Conservation (phyloP, 2,888 invertebrate species). For the Hyles lineata region DNA sequence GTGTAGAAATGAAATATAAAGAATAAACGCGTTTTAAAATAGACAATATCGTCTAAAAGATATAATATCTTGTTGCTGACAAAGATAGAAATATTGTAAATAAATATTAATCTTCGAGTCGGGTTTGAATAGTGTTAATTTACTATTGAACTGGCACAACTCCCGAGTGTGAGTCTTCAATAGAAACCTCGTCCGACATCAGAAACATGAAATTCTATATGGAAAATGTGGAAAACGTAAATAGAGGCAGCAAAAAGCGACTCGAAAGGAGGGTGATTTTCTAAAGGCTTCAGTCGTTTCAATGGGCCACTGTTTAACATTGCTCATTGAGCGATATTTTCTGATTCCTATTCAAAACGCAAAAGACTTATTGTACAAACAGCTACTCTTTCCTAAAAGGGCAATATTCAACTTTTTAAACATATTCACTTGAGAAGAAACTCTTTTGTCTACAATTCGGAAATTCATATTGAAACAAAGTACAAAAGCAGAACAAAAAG, state of each 20-base stretch:
- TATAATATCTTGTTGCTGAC: neutral
- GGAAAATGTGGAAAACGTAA: conserved; percentile 81
- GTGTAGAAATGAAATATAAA: too few relatives aligned
- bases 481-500: neutral
- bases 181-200: conserved; percentile 69
- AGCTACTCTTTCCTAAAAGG: conserved; percentile 49
- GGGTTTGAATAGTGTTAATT: conserved; percentile 76
- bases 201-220: conserved; percentile 72
- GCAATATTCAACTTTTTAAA: conserved; percentile 56
- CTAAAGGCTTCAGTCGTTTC: conserved; percentile 78
- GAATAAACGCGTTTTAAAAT: too few relatives aligned
- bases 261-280: conserved; percentile 80
- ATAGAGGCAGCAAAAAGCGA: conserved; percentile 73
- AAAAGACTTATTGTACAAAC: conserved; percentile 56
- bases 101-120: conserved; percentile 26
- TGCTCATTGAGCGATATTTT: conserved; percentile 79
- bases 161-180: conserved; percentile 72
- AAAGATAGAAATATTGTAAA: neutral
- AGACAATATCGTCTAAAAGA: neutral
- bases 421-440: conserved; percentile 54
- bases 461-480: conserved; percentile 29
- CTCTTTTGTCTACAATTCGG: conserved; percentile 50
- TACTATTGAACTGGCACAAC: conserved; percentile 70
- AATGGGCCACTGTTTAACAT: conserved; percentile 80
- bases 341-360: conserved; percentile 73